Percentiles rank a stretch among this genome's conserved stretches.
These are phyloP conservation scores for Noctua janthina DNA, from an alignment of 2,888 invertebrate genomes.

Conservation along the genomic window DNA sequence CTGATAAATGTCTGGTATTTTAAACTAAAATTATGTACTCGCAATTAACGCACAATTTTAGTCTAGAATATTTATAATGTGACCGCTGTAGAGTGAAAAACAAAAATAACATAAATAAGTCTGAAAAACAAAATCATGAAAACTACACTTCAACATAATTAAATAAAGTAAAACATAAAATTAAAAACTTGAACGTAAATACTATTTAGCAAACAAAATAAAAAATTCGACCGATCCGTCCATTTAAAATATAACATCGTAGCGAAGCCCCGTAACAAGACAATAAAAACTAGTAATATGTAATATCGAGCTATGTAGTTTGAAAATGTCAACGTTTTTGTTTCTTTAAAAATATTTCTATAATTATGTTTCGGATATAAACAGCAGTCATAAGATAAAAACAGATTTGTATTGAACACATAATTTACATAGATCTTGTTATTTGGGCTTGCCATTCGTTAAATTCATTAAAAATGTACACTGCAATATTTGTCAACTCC, in stretches of 20 bases:
- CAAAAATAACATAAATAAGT: constrained; percentile 22
- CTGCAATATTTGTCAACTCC: not conserved
- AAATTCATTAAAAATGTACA: constrained; percentile 9
- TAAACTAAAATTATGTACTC: constrained; percentile 1
- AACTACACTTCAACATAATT: constrained; percentile 24
- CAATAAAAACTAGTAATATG: constrained; percentile 54
- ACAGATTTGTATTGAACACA: constrained; percentile 85
- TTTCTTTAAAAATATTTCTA: constrained; percentile 70
- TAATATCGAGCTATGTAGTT: constrained; percentile 70
- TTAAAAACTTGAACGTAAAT: constrained; percentile 43
- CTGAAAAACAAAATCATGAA: constrained; percentile 5
- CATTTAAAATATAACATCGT: constrained; percentile 47
- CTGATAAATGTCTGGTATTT: constrained; percentile 6
- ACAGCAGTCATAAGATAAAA: constrained; percentile 76
- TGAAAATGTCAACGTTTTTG: constrained; percentile 77
- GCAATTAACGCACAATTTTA: not conserved
- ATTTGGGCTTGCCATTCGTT: constrained; percentile 75
- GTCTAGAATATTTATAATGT: not conserved
- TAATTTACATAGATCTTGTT: constrained; percentile 76
- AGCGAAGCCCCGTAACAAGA: constrained; percentile 64
- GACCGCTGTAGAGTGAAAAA: not conserved
- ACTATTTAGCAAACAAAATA: constrained; percentile 31
- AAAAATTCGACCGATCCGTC: constrained; percentile 27
- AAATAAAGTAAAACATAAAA: constrained; percentile 24
- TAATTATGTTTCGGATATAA: constrained; percentile 76